Evolutionary conservation across 2,888 invertebrate genomes (phyloP), one percentile per base, ranked within the genome.

Genomic region (Standfussiana lucernea): DNA sequence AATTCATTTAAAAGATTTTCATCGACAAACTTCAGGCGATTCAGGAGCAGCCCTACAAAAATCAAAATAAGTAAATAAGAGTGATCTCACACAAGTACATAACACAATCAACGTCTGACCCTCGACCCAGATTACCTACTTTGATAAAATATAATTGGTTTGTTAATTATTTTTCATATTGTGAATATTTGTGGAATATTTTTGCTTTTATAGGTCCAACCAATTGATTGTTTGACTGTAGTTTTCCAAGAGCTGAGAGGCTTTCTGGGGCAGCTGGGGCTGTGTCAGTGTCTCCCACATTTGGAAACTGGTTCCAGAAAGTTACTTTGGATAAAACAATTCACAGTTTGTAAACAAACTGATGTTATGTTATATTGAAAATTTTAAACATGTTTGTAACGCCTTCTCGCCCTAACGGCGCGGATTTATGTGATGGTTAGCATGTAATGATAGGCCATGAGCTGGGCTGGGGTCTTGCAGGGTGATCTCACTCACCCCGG

Each of bases 31-130:
- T 18, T 32, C 21, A 15, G 35, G 28, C 21, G 11, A 15, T n/a
- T 4, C 6, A 8, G 35, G 53, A 35, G 2, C 79, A 62, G 37
- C 72, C 53, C 79, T 79, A 62, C 40, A 32, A 32, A 18, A 40
- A 32, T 40, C 40, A 32, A 42, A 71, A 18, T 2, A n/a, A 73
- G 10, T 56, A 42, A 42, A 42, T 53, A 72, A n/a, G 50, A 35
- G 21, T 72, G 40, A 72, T 32, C 72, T 72, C 21, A 42, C 47
- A 13, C 40, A n/a, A n/a, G 40, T 64, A 64, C n/a, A 8, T n/a
- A n/a, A 40, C 64, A 18, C 42, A 53, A 70, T 28, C 70, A 70
- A 3, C 32, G 21, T 1, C 32, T 42, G 53, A 53, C 72, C 72
- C 40, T 21, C 18, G 53, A 73, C 40, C 28, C 15, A 32, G 32